These are phyloP conservation scores for Parazoanthus atlanticus DNA, from an alignment of 92 coral and sea anemone species.

Conservation along the genomic window DNA sequence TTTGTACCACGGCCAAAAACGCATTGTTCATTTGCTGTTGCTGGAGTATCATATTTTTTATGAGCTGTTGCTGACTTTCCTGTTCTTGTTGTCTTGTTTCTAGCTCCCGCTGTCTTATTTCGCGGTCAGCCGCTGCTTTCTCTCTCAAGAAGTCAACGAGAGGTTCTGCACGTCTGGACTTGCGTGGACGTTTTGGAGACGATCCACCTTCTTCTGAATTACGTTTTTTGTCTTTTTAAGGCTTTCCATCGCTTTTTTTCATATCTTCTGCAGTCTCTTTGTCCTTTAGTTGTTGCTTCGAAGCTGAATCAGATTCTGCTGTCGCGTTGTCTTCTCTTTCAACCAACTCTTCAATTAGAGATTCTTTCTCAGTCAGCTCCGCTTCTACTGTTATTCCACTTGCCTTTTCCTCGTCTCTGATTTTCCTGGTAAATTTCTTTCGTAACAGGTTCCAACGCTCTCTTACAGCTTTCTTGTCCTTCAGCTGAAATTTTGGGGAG, in stretches of 20 bases:
- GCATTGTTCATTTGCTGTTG: constrained; percentile 36
- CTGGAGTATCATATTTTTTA: constrained; percentile 17
- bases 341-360: constrained; percentile 31
- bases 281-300: constrained; percentile 24
- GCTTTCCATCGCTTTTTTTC: constrained; percentile 47
- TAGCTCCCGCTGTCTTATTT: constrained; percentile 23
- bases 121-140: constrained; percentile 17
- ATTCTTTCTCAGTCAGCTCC: constrained; percentile 25
- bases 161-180: constrained; percentile 28
- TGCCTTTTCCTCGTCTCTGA: constrained; percentile 41
- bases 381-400: constrained; percentile 28
- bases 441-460: constrained; percentile 46
- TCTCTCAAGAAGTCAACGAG: constrained; percentile 20
- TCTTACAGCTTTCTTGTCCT: constrained; percentile 51
- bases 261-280: constrained; percentile 30
- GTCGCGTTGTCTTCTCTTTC: constrained; percentile 17
- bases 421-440: constrained; percentile 29
- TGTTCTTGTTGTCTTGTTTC: constrained; percentile 27
- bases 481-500: constrained; percentile 46
- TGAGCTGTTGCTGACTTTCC: constrained; percentile 35
- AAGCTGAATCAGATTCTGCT: constrained; percentile 34
- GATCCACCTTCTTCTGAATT: constrained; percentile 32
- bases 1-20: constrained; percentile 29
- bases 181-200: constrained; percentile 25
- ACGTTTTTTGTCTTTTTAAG: constrained; percentile 42